Percentiles rank a stretch among this genome's conserved stretches.
Conservation (phyloP, 2,888 invertebrate genomes). For the Drosophila affinis region DNA sequence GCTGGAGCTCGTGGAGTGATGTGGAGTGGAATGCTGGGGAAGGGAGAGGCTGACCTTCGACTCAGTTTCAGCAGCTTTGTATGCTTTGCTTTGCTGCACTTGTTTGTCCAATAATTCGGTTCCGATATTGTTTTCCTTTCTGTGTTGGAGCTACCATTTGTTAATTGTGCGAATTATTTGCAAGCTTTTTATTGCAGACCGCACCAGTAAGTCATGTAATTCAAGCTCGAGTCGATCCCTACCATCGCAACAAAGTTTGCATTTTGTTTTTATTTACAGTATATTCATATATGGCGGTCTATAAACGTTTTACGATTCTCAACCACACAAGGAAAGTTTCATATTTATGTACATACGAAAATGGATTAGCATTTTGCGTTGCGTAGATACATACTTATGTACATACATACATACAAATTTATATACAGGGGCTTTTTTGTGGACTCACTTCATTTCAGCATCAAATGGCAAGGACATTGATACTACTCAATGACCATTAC, state of each 20-base stretch:
- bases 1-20: neutral
- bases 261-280: too few species aligned
- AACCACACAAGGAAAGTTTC: too few species aligned
- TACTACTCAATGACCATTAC: slow-evolving; percentile 5
- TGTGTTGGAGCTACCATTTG: slow-evolving; percentile 48
- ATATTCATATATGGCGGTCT: too few species aligned
- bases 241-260: neutral
- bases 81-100: neutral
- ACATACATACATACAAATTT: neutral
- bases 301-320: too few species aligned
- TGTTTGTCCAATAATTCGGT: slow-evolving; percentile 47
- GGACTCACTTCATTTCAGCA: slow-evolving; percentile 54
- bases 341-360: too few species aligned
- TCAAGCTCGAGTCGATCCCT: slow-evolving; percentile 15
- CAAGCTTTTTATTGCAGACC: slow-evolving; percentile 20
- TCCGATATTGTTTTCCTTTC: slow-evolving; percentile 17
- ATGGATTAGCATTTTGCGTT: too few species aligned
- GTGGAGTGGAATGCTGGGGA: neutral
- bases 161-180: slow-evolving; percentile 71
- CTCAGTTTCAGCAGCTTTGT: neutral
- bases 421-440: neutral
- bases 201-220: slow-evolving; percentile 3
- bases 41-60: neutral
- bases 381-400: too few species aligned
- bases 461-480: slow-evolving; percentile 59